These are phyloP conservation scores for Alosa sapidissima DNA, from an alignment of 2,797 vertebrate genomes.

Conservation along the genomic window DNA sequence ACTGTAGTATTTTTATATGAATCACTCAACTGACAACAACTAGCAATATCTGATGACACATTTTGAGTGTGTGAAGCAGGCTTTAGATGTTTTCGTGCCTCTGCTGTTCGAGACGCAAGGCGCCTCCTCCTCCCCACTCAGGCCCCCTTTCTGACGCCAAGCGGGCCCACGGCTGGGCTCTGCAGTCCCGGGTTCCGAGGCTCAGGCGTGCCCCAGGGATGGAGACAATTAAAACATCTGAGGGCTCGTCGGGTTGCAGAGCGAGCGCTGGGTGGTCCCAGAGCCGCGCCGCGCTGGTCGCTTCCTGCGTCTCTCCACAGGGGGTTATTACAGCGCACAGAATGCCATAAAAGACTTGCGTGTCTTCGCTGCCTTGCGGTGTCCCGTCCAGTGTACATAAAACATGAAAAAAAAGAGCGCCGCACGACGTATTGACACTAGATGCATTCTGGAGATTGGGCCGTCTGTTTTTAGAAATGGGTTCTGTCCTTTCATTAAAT, in stretches of 20 bases:
- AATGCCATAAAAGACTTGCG: not conserved
- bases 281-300: slow-evolving; percentile 29
- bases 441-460: not conserved
- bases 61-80: not conserved
- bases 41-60: not conserved
- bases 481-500: slow-evolving; percentile 23
- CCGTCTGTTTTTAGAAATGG: not conserved
- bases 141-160: not conserved
- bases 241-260: slow-evolving; percentile 62
- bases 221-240: slow-evolving; percentile 78
- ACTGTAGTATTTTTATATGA: not conserved
- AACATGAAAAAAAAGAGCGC: slow-evolving; percentile 28
- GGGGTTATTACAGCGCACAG: not conserved
- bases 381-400: slow-evolving; percentile 7
- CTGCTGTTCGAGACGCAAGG: not conserved
- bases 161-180: slow-evolving; percentile 10
- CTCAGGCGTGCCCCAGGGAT: slow-evolving; percentile 70
- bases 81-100: not conserved
- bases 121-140: not conserved
- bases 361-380: not conserved
- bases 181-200: slow-evolving; percentile 61
- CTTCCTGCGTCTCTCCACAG: not conserved
- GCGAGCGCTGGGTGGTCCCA: slow-evolving; percentile 74
- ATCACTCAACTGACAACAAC: not conserved
- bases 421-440: slow-evolving; percentile 45